These are phyloP conservation scores for Ovis aries DNA, from an alignment of 2,113 vertebrate genomes.

Conservation along the genomic window ARS-UI_Ramb_v3.0 NC_056078.1:3532001-3532500, in stretches of 20 bases:
- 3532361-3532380: background rate
- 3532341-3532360: background rate
- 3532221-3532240: background rate
- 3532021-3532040: conserved; percentile 54
- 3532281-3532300: background rate
- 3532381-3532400: background rate
- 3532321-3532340: background rate
- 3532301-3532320: background rate
- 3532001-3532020: conserved; percentile 29
- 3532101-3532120: background rate
- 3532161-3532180: background rate
- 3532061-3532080: background rate
- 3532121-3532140: background rate
- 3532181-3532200: background rate
- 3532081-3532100: background rate
- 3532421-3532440: background rate
- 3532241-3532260: background rate
- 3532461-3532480: background rate
- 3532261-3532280: background rate
- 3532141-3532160: background rate
- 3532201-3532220: background rate
- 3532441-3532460: background rate
- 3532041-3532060: conserved; percentile 49
- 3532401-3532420: background rate
- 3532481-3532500: background rate